These are phyloP conservation scores for Ceramica pisi DNA, from an alignment of 2,888 invertebrate genomes.

Conservation along the genomic window DNA sequence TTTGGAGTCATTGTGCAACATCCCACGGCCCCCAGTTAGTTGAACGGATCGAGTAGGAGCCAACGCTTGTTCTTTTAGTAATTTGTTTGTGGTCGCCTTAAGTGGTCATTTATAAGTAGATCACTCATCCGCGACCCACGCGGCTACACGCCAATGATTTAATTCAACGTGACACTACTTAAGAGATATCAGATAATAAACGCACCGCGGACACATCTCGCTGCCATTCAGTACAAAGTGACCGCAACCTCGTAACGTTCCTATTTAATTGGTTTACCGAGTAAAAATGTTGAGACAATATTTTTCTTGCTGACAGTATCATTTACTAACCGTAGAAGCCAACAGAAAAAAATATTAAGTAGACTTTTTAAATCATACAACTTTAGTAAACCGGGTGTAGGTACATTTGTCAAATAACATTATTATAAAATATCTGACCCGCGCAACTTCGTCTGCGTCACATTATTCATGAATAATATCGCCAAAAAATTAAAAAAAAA, in stretches of 20 bases:
- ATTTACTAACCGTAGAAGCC: slow-evolving; percentile 48
- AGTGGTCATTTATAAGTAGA: slow-evolving; percentile 84
- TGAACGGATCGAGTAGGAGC: slow-evolving; percentile 63
- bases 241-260: slow-evolving; percentile 70
- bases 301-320: slow-evolving; percentile 64
- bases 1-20: slow-evolving; percentile 55
- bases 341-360: slow-evolving; percentile 23
- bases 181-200: slow-evolving; percentile 84
- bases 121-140: slow-evolving; percentile 77
- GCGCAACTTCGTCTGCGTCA: too few relatives aligned
- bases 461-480: too few relatives aligned
- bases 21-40: slow-evolving; percentile 71
- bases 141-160: slow-evolving; percentile 78
- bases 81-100: slow-evolving; percentile 83
- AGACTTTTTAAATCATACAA: slow-evolving; percentile 32
- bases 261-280: slow-evolving; percentile 81
- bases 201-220: slow-evolving; percentile 79
- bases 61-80: slow-evolving; percentile 75
- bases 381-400: slow-evolving; percentile 12
- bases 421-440: slow-evolving; percentile 22
- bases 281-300: slow-evolving; percentile 63
- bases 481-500: too few relatives aligned
- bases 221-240: slow-evolving; percentile 81
- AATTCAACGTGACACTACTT: slow-evolving; percentile 85
- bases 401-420: slow-evolving; percentile 19